Evolutionary conservation across 2,888 invertebrate genomes (phyloP).

Genomic region (Melinaea marsaeus): DNA sequence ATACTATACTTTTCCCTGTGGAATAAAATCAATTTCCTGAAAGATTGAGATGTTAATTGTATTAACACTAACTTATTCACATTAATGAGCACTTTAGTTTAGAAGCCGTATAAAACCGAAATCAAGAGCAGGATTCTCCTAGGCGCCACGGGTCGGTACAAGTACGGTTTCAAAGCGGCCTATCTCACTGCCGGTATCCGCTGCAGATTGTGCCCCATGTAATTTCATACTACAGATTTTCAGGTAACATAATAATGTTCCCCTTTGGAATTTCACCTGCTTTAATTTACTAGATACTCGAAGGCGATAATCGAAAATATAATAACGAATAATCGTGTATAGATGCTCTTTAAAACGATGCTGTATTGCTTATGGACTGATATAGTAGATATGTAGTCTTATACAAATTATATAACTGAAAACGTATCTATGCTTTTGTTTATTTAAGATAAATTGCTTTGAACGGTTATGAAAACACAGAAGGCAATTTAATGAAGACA

Average conservation of each 20-base stretch:
- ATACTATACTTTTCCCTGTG: slow-evolving; percentile 4
- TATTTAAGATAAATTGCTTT: background rate
- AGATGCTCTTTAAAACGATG: background rate
- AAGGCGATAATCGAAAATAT: slow-evolving; percentile 17
- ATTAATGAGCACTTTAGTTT: slow-evolving; percentile 53
- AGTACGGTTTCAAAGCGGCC: slow-evolving; percentile 62
- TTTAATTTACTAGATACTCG: slow-evolving; percentile 23
- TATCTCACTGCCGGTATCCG: slow-evolving; percentile 46
- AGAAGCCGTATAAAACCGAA: slow-evolving; percentile 55
- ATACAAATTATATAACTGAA: background rate
- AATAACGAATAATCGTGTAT: slow-evolving; percentile 14
- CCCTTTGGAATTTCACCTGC: slow-evolving; percentile 20
- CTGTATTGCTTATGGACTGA: too few species aligned
- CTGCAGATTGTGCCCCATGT: slow-evolving; percentile 50
- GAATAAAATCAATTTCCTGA: slow-evolving; percentile 15
- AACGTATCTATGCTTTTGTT: background rate
- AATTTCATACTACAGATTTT: slow-evolving; percentile 57
- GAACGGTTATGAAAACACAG: slow-evolving; percentile 3
- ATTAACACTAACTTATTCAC: slow-evolving; percentile 46
- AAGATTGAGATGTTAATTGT: slow-evolving; percentile 27
- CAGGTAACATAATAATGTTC: slow-evolving; percentile 46
- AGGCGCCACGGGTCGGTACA: slow-evolving; percentile 52
- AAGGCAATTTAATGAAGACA: slow-evolving; percentile 13
- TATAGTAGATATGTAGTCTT: too few species aligned
- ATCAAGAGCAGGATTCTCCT: slow-evolving; percentile 55